These are phyloP conservation scores for Mareca penelope DNA, from an alignment of 2,797 vertebrate species.

Conservation along the genomic window DNA sequence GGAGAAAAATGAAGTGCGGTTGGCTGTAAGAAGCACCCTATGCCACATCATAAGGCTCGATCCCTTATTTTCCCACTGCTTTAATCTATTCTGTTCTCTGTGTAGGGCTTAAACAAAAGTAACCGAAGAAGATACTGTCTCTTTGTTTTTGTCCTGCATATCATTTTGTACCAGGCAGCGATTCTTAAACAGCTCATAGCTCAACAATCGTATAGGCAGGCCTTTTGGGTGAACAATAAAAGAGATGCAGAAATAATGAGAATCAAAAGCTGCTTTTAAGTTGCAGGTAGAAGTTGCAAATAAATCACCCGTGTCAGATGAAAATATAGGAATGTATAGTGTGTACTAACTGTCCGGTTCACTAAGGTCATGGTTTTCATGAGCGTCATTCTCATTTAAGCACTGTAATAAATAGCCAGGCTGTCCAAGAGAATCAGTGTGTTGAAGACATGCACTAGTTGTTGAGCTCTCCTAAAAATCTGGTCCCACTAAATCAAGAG, in stretches of 20 bases:
- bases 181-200: neutral
- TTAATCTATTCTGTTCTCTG: slow-evolving; percentile 68
- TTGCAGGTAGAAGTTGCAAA: slow-evolving; percentile 6
- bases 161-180: slow-evolving; percentile 18
- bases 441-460: neutral
- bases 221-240: slow-evolving; percentile 29
- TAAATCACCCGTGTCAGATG: neutral
- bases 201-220: neutral
- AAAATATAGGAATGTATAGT: neutral
- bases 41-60: slow-evolving; percentile 55
- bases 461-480: slow-evolving; percentile 48
- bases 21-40: slow-evolving; percentile 56
- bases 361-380: neutral
- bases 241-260: neutral
- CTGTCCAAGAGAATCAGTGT: neutral
- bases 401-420: neutral
- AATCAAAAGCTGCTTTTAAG: slow-evolving; percentile 33
- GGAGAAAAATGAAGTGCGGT: slow-evolving; percentile 57
- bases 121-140: slow-evolving; percentile 61
- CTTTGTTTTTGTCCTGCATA: slow-evolving; percentile 62
- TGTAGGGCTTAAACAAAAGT: slow-evolving; percentile 64
- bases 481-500: slow-evolving; percentile 57
- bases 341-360: neutral
- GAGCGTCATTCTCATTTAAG: neutral
- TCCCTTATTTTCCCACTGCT: slow-evolving; percentile 67